Base-by-base conservation (phyloP, 1,140 invertebrate genomes). In the Drosophila santomea region DNA sequence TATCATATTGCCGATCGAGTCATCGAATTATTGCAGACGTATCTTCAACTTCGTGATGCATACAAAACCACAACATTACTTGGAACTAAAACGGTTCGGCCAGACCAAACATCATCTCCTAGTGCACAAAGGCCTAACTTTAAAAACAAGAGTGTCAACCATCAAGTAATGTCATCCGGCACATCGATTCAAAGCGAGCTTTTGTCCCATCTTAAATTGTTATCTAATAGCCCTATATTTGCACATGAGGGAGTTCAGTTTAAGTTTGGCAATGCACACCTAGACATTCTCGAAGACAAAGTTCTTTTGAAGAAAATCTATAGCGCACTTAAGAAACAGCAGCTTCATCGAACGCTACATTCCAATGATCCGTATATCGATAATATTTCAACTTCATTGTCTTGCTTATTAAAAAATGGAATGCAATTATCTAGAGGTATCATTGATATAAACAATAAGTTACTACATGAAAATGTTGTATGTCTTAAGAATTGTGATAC, bases 271-370 rank as follows among this genome's bases (percentile, higher is more conserved):
- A 25, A 60, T 25, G 72, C 81, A 47, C 4, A 52, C 63, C 4
- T 63, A 59, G 10, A 2, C 4, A 73, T 92, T 39, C 51, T 92
- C 3, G 55, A 91, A 10, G 76, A 92, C 68, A 92, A 91, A 66
- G 58, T 44, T 1, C 45, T 81, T n/a, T 54, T 92, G 4, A 90
- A 77, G 8, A 78, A 89, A 75, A 77, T 92, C 20, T 91, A 90
- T 47, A 85, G 85, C 50, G 44, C 67, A 12, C 68, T 92, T 23
- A 92, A 91, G 32, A 91, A 91, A 35, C 86, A 91, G 41, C 89
- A 92, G 47, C 55, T 92, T 7, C 80, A 91, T 69, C 74, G 82
- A n/a, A 66, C 78, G 15, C 59, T 92, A 69, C 80, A 92, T 80
- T 90, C 85, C 74, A 75, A 64, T n/a, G 69, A 75, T 45, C 74